phyloP scores from a whole-genome alignment of 1,140 invertebrate genomes.

The Proctacanthus coquilletti region DNA sequence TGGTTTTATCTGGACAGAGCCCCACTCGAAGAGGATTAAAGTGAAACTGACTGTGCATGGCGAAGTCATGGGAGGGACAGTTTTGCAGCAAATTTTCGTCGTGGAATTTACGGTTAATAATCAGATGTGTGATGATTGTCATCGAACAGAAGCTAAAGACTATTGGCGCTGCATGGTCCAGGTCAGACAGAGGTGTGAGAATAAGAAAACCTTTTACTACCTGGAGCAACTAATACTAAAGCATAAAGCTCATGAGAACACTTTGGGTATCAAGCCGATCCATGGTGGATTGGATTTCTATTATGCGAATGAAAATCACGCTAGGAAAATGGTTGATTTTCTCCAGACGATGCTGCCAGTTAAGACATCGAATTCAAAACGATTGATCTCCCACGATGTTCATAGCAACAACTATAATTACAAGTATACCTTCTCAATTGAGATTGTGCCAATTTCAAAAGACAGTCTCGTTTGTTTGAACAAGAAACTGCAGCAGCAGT shows the following conservation, averaged over 20 bases:
- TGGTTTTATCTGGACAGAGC: conserved; percentile 96
- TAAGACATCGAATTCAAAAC: conserved; percentile 78
- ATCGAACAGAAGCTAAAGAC: conserved; percentile 91
- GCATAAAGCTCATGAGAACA: conserved; percentile 81
- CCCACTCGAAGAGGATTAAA: conserved; percentile 95
- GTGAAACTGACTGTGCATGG: conserved; percentile 95
- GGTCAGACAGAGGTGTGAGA: conserved; percentile 72
- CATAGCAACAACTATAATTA: conserved; percentile 96
- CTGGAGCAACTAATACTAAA: conserved; percentile 96
- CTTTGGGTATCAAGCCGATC: conserved; percentile 84
- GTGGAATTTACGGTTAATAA: conserved; percentile 84
- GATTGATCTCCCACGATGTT: conserved; percentile 93
- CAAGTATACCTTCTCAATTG: conserved; percentile 84
- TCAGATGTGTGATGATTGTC: conserved; percentile 97
- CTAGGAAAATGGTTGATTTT: conserved; percentile 94
- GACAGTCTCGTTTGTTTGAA: conserved; percentile 91
- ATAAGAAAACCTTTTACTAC: conserved; percentile 98
- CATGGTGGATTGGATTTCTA: conserved; percentile 96
- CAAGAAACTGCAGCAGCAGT: conserved; percentile 67
- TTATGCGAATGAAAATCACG: conserved; percentile 76
- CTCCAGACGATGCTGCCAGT: conserved; percentile 72
- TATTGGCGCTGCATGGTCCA: conserved; percentile 89
- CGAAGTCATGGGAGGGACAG: conserved; percentile 71
- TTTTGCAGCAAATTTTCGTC: conserved; percentile 81
- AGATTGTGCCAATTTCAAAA: conserved; percentile 94